Base-by-base conservation (phyloP, 2,113 vertebrate species). In the Cavia porcellus region DNA sequence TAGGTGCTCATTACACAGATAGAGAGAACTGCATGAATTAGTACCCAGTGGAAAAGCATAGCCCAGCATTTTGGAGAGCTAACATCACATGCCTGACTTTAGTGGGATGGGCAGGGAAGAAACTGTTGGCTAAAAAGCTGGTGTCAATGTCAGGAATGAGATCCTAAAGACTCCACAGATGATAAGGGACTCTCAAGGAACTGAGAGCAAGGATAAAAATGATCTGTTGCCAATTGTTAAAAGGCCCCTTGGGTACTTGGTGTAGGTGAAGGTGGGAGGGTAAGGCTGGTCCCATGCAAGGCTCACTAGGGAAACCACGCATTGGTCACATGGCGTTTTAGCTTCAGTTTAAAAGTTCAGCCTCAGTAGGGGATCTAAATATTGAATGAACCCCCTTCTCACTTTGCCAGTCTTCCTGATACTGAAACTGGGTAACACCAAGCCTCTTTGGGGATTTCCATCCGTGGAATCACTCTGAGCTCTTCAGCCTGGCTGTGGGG, bases 1-100 rank as follows among this genome's bases (percentile, higher is more conserved):
- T 3, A 20, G 22, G 45, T 61, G 47, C 15, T 66, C 42, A 6
- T 11, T 45, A 11, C 2, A 12, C 1, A 32, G 2, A 2, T 7
- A 9, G 30, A 88, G 72, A 25, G 32, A 32, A 59, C 0, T 6
- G 2, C n/a, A 13, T 50, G 47, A 79, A 9, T 28, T 55, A 32
- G 35, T 17, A 10, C 32, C 42, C 11, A 20, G 7, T 57, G 24
- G n/a, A 30, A 25, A 4, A 1, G 11, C 57, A 14, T 13, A 50
- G 7, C 7, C 19, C 80, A 42, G 24, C 38, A 38, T 86, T 83
- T 1, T 22, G 4, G 52, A 10, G 17, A 57, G 6, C 50, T 42
- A 11, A 74, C 5, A 57, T 24, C 24, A 2, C 28, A 28, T 8
- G 20, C 7, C 57, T 77, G 20, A 50, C 32, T 57, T 83, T 4